Evolutionary conservation across 2,888 invertebrate species (phyloP).

Genomic region (Choreutis nemorana): DNA sequence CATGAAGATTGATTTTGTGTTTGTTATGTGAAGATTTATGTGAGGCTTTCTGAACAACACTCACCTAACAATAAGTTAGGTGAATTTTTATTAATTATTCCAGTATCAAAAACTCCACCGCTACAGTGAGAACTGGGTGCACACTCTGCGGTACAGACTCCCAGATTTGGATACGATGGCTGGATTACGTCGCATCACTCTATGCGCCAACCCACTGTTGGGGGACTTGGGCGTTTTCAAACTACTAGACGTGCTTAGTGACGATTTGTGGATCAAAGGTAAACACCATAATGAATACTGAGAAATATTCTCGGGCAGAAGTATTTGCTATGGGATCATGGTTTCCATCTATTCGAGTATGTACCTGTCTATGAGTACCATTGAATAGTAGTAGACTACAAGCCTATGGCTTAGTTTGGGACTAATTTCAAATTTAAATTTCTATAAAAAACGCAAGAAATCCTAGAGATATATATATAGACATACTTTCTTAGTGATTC

Average conservation of each 20-base stretch:
- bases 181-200: constrained; percentile 73
- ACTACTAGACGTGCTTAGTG: constrained; percentile 74
- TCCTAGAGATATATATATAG: too few relatives aligned
- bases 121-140: constrained; percentile 83
- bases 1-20: too few relatives aligned
- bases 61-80: too few relatives aligned
- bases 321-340: too few relatives aligned
- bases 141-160: constrained; percentile 78
- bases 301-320: not conserved
- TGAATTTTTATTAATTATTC: constrained; percentile 13
- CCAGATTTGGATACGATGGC: constrained; percentile 77
- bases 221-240: constrained; percentile 69
- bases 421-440: not conserved
- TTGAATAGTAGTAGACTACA: too few relatives aligned
- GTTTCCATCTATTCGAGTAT: too few relatives aligned
- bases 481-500: too few relatives aligned
- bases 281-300: not conserved
- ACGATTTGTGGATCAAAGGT: constrained; percentile 83
- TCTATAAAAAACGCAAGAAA: too few relatives aligned
- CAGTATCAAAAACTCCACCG: constrained; percentile 74
- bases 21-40: too few relatives aligned
- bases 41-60: too few relatives aligned
- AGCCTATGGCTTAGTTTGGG: too few relatives aligned
- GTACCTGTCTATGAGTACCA: too few relatives aligned
- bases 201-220: constrained; percentile 74